These are phyloP conservation scores for Anseranas semipalmata DNA, from an alignment of 2,113 vertebrate species.

Conservation along the genomic window DNA sequence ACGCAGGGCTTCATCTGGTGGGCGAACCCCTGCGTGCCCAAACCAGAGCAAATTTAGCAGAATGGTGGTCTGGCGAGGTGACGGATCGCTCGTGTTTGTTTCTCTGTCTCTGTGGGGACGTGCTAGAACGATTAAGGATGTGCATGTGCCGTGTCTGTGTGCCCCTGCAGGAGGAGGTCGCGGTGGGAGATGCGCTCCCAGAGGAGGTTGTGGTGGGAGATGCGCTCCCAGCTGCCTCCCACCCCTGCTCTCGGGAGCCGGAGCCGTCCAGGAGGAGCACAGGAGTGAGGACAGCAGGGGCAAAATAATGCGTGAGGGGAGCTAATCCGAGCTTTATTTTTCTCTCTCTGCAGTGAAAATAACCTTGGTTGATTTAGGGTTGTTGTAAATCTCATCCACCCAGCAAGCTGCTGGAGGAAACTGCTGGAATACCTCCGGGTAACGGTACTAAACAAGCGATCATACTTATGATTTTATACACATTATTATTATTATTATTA, in stretches of 20 bases:
- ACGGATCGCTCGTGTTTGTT: neutral
- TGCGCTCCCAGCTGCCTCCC: neutral
- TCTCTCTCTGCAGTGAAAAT: neutral
- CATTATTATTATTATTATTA: no score
- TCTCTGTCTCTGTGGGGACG: neutral
- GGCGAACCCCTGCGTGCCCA: neutral
- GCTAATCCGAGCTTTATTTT: neutral
- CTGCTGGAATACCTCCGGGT: neutral
- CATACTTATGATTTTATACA: no score
- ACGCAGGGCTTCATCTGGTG: neutral
- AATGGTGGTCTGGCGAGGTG: neutral
- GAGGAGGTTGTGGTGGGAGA: neutral
- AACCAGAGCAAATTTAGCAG: neutral
- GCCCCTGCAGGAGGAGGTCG: neutral
- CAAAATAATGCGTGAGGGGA: rapidly evolving
- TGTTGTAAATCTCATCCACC: neutral
- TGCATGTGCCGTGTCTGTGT: neutral
- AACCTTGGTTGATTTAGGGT: neutral
- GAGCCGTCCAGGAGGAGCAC: neutral
- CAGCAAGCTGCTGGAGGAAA: neutral
- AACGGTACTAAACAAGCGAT: neutral
- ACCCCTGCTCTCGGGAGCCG: neutral
- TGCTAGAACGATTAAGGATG: neutral
- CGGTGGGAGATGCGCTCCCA: neutral
- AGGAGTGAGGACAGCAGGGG: neutral